These are phyloP conservation scores for Hemichromis elongatus DNA, from an alignment of 2,113 vertebrate genomes.

Conservation along the genomic window DNA sequence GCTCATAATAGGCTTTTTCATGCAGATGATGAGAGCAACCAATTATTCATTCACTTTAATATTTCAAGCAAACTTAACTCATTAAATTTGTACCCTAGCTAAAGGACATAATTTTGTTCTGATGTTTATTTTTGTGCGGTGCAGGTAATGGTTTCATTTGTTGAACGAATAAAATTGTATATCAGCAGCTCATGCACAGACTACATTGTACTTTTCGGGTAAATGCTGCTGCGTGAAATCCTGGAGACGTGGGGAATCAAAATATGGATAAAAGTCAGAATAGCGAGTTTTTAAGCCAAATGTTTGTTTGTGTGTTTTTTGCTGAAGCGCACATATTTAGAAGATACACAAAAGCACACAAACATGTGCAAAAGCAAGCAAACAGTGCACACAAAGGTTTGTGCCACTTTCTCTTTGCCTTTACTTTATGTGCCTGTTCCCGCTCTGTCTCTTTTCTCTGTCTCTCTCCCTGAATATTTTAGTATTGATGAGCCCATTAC, in stretches of 20 bases:
- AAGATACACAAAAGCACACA: neutral
- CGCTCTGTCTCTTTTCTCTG: neutral
- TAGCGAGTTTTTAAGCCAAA: neutral
- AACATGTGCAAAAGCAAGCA: neutral
- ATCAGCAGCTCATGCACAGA: neutral
- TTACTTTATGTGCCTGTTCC: neutral
- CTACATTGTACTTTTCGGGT: neutral
- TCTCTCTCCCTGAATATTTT: slow-evolving; percentile 62
- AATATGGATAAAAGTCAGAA: neutral
- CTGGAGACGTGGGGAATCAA: neutral
- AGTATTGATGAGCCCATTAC: slow-evolving; percentile 74
- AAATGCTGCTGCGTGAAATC: neutral
- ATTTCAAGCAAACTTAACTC: neutral
- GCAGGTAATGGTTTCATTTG: neutral
- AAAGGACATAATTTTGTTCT: neutral
- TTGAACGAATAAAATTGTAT: neutral
- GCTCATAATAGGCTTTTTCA: neutral
- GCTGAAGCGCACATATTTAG: neutral
- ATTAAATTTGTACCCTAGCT: neutral
- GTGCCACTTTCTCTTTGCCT: neutral
- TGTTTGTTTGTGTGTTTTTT: neutral
- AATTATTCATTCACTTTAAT: neutral
- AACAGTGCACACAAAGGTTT: neutral
- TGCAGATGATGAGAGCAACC: neutral
- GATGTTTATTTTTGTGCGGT: neutral